Base-by-base conservation (phyloP, 2,888 invertebrate species). In the Allygus modestus region DNA sequence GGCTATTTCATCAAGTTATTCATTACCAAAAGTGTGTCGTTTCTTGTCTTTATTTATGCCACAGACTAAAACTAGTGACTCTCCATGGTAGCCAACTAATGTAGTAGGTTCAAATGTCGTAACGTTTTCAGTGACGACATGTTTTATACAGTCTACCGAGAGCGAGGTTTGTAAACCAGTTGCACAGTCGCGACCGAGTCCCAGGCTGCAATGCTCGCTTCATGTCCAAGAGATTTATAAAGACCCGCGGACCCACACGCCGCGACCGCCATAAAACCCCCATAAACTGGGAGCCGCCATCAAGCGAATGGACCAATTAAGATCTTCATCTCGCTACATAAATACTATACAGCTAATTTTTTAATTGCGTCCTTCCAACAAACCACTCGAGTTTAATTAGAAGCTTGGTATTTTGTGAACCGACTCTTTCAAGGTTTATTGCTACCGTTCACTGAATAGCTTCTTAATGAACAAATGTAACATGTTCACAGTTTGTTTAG, bases 271-370 rank as follows among this genome's bases (percentile, higher is more conserved):
- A 15, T 73, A 73, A 73, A 73, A 41, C 73, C 73, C 73, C 43
- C 37, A 73, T 73, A 73, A 43, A 41, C 31, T 23, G 23, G 51
- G 51, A 51, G 33, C 26, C 51, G 26, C 20, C 77, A 26, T 31
- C 41, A 77, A 28, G 31, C 77, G 43, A 77, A 77, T 77, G 77
- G 77, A n/a, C 51, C 77, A 46, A 77, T 31, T 77, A 51, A 77
- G 54, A 51, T 51, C 12, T 1, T 26, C 54, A 46, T 51, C 77
- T n/a, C 51, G 46, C 46, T 43, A 51, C 33, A 51, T 46, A 77
- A 77, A 77, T 77, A 77, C 54, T 43, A 77, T 77, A 51, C 43
- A 77, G 43, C 77, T 51, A 77, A 77, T 77, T 77, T 77, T 77
- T 77, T 77, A 77, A 77, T 77, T 77, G 51, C 77, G 46, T 51